Base-by-base conservation (phyloP, 2,888 invertebrate genomes). In the Eupithecia insigniata region DNA sequence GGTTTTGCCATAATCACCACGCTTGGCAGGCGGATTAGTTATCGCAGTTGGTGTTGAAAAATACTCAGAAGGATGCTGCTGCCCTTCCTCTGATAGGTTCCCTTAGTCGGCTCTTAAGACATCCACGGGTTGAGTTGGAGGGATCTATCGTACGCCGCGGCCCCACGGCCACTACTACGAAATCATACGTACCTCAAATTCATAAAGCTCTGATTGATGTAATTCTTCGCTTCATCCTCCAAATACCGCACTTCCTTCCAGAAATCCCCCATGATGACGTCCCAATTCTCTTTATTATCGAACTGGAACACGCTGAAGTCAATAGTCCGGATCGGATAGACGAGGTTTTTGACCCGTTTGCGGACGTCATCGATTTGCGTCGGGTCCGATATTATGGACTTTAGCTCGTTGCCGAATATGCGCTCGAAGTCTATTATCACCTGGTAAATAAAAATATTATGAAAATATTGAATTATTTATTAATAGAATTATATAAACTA, bases 381-480 rank as follows among this genome's bases (percentile, higher is more conserved):
- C 0, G 98, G 98, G 86, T 98, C 98, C 75, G 96, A 96, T 46
- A 98, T 97, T 43, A 98, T 97, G 0, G 98, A 96, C 84, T 98
- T 98, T 3, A 99, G 90, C 82, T 98, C 97, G 1, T 96, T 95
- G 0, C 98, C 98, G 86, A 99, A 98, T 74, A 99, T 97, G 80
- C 98, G 98, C 87, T 97, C 96, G 85, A 98, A 98, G 84, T 98
- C 97, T 83, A 97, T 96, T 5, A 98, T 94, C 0, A 97, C 96
- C 96, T 96, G 84, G 3, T 81, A 83, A 67, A 26, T 18, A 39
- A n/a, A n/a, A n/a, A n/a, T n/a, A n/a, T n/a, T n/a, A n/a, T n/a
- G n/a, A n/a, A n/a, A n/a, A n/a, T n/a, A n/a, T n/a, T n/a, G n/a
- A n/a, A n/a, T n/a, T n/a, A n/a, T n/a, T n/a, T n/a, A n/a, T n/a